A percentile compares a stretch with the other conserved stretches of the same genome.
phyloP scores from a whole-genome alignment of 1,140 invertebrate species.

The Proctacanthus coquilletti region DNA sequence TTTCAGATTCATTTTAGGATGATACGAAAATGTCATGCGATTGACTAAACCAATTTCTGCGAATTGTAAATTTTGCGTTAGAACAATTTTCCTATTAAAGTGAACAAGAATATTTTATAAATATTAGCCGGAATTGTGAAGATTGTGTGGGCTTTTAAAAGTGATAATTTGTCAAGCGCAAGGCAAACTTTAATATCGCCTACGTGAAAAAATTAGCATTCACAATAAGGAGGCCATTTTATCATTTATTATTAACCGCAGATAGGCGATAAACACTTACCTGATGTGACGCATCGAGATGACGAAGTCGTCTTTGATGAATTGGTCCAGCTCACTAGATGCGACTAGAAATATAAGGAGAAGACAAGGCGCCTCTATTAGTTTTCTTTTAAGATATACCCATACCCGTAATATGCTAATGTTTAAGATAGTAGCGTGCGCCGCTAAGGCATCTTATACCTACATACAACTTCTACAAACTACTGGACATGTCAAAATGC shows the following conservation, averaged over 20 bases:
- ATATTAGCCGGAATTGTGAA: background rate
- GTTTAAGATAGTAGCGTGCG: no score
- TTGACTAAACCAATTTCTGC: no score
- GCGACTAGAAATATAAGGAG: conserved; percentile 41
- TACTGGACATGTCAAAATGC: no score
- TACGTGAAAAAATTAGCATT: background rate
- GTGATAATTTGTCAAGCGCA: background rate
- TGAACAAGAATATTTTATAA: background rate
- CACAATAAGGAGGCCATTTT: background rate
- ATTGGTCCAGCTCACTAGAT: conserved; percentile 38
- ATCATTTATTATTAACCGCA: background rate
- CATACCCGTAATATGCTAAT: no score
- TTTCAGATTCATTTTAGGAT: no score
- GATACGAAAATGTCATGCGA: no score
- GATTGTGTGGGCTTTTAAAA: background rate
- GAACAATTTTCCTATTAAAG: no score
- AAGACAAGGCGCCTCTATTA: no score
- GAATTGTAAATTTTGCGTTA: no score
- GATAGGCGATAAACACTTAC: conserved; percentile 8
- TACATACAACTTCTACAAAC: no score
- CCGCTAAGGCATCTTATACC: no score
- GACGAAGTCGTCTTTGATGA: conserved; percentile 40
- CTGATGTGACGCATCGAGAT: conserved; percentile 44
- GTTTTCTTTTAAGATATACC: no score
- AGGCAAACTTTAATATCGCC: conserved; percentile 5